Conservation (phyloP, 1,140 invertebrate species). For the Ctenoplectra terminalis region DNA sequence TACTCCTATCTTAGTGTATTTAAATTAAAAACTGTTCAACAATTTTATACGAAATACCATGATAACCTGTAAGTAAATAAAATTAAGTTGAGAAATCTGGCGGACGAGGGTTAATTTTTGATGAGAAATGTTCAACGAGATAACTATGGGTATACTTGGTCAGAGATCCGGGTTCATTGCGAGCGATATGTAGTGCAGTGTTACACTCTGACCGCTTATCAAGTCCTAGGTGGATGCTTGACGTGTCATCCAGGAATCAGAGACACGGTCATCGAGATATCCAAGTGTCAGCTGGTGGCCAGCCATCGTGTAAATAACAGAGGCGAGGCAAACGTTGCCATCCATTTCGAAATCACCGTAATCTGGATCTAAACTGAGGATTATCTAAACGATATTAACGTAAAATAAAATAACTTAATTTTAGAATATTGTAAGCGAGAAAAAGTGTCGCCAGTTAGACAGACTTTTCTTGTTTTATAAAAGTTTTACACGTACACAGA, state of each 20-base stretch:
- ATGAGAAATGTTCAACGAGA: background rate
- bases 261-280: constrained; percentile 42
- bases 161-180: background rate
- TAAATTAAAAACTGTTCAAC: no score
- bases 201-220: constrained; percentile 23
- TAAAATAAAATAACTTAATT: background rate
- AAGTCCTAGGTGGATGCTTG: background rate
- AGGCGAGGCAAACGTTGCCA: background rate
- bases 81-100: no score
- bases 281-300: constrained; percentile 29
- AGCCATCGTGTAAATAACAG: constrained; percentile 44
- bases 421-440: no score
- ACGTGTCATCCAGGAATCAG: constrained; percentile 34
- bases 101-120: background rate
- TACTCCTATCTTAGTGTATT: no score
- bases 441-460: no score
- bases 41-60: no score
- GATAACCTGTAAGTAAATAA: no score
- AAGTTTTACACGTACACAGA: no score
- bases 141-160: background rate
- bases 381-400: background rate
- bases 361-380: background rate
- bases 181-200: no score
- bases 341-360: constrained; percentile 11
- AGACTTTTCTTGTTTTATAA: no score